These are phyloP conservation scores for Torymus tubicola DNA, from an alignment of 2,888 invertebrate species.

Conservation along the genomic window DNA sequence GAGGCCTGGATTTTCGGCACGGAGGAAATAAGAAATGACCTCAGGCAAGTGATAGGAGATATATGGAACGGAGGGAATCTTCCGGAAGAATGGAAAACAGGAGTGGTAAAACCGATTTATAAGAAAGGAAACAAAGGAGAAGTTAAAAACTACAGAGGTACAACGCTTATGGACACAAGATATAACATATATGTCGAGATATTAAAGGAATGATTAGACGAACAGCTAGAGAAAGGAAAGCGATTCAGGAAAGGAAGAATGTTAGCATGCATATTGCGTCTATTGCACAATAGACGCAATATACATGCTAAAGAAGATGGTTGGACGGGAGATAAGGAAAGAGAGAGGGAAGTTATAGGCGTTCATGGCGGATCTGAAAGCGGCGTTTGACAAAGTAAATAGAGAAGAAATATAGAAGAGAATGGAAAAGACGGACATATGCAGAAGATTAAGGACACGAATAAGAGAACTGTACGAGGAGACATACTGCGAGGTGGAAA, in stretches of 20 bases:
- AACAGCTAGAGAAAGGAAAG: too few relatives aligned
- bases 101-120: too few relatives aligned
- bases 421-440: neutral
- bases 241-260: too few relatives aligned
- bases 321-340: neutral
- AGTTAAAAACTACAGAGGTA: neutral
- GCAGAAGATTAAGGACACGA: neutral
- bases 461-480: neutral
- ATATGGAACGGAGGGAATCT: neutral
- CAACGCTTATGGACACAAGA: neutral
- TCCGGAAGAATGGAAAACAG: neutral
- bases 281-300: neutral
- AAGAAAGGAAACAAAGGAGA: neutral
- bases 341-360: neutral
- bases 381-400: neutral
- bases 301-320: neutral
- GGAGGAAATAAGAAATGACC: neutral
- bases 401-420: neutral
- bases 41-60: neutral
- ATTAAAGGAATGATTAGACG: neutral
- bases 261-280: too few relatives aligned
- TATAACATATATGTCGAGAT: neutral
- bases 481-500: neutral
- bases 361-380: neutral
- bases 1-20: neutral